A percentile compares a stretch with the other conserved stretches of the same genome.
Evolutionary conservation across 2,888 invertebrate genomes (phyloP).

Genomic region (Cerastoderma edule): DNA sequence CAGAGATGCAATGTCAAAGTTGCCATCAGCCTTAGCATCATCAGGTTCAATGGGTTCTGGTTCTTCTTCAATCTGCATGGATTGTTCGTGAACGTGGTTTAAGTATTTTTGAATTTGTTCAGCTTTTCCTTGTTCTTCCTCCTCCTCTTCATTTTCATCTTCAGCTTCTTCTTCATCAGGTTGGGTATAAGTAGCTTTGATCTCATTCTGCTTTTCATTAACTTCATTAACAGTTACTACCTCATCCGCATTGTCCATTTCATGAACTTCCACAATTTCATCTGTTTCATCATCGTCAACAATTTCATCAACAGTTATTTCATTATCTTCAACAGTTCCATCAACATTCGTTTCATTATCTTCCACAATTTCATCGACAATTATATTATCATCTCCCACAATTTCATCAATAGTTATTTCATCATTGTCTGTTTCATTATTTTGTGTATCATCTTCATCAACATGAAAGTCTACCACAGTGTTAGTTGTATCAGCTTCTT

Average conservation of each 20-base stretch:
- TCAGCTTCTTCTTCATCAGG: conserved; percentile 2
- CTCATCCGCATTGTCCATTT: neutral
- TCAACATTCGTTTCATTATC: conserved; percentile 20
- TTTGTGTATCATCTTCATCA: conserved; percentile 6
- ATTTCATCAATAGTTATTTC: conserved; percentile 20
- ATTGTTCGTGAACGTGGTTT: conserved; percentile 73
- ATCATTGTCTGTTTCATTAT: conserved; percentile 9
- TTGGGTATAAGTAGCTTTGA: neutral
- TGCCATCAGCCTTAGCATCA: conserved; percentile 18
- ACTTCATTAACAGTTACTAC: neutral
- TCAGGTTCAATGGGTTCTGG: conserved; percentile 35
- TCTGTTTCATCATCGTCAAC: conserved; percentile 15
- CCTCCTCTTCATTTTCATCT: conserved; percentile 21
- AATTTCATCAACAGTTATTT: conserved; percentile 20
- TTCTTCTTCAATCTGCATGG: conserved; percentile 49
- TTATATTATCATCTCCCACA: conserved; percentile 4
- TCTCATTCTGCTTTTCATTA: neutral
- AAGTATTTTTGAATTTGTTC: conserved; percentile 81
- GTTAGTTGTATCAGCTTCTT: too few species aligned
- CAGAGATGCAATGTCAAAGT: conserved; percentile 52
- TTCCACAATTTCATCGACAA: conserved; percentile 19
- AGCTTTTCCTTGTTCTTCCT: conserved; percentile 77
- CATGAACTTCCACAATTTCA: neutral
- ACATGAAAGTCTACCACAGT: neutral
- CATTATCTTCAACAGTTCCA: conserved; percentile 18